Base-by-base conservation (phyloP, 1,140 invertebrate genomes). In the Plodia interpunctella region DNA sequence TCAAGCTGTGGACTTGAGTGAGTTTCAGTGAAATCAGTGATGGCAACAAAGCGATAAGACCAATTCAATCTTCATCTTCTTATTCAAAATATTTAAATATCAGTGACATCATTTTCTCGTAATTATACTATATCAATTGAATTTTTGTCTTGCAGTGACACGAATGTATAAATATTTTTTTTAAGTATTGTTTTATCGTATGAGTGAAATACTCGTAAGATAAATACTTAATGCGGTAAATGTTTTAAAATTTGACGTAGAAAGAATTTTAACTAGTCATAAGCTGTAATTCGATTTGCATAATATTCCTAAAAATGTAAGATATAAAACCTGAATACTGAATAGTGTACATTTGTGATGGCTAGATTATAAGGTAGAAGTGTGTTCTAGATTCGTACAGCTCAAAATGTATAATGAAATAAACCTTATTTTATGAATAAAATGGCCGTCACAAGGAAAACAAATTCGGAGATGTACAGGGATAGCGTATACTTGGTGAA, bases 381-480 rank as follows among this genome's bases (percentile, higher is more conserved):
- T 15, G 51, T 28, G 58, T 59, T 32, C 10, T 53, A 25, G 13
- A 53, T 25, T n/a, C 18, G 25, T 53, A 17, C 51, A 53, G 51
- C 51, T 21, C 51, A 53, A 53, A 15, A 53, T n/a, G 13, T 17
- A 53, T 25, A 53, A 53, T 32, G 11, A 68, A 65, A 73, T 72
- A 77, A 68, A 66, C 49, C 44, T 65, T 49, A 63, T 44, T 21
- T 20, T 21, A 52, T 21, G n/a, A 51, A 28, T 65, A 55, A 60
- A 65, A 60, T 66, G 76, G 72, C 71, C 76, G 73, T 78, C 75
- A 68, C 63, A 63, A 63, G 74, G 72, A 68, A 61, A 80, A 85
- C 87, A 87, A 89, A 89, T 89, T 89, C 87, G 87, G 87, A 87
- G 85, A 70, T 84, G 83, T 87, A 89, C 87, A 89, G 87, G 87